Conservation (phyloP, 2,797 vertebrate genomes). For the Dermochelys coriacea region DNA sequence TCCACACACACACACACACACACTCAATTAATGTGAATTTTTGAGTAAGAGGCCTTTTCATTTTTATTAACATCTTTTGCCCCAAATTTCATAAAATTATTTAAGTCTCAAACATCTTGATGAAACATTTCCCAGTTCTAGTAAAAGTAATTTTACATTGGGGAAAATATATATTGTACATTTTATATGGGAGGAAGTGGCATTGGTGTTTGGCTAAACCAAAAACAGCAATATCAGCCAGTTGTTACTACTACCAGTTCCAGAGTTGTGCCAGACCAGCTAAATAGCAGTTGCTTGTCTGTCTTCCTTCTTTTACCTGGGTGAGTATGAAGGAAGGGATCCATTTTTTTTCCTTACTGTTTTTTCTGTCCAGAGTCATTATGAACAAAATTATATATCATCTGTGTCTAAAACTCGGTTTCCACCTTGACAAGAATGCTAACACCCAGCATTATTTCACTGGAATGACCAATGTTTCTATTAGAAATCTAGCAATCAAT, state of each 20-base stretch:
- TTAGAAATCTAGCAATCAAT: not conserved
- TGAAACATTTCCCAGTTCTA: not conserved
- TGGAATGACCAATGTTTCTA: not conserved
- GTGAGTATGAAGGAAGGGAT: not conserved
- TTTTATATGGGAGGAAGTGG: not conserved
- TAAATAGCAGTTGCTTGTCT: not conserved
- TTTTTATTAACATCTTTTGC: no score
- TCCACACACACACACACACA: no score
- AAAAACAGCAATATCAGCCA: not conserved
- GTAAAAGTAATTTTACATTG: not conserved
- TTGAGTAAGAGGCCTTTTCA: no score
- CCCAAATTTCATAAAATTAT: no score
- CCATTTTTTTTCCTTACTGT: not conserved
- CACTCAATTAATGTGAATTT: no score
- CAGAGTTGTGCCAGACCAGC: accelerated
- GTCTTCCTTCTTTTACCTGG: not conserved
- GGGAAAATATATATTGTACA: not conserved
- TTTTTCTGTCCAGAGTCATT: not conserved
- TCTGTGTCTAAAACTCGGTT: no score
- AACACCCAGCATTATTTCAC: not conserved
- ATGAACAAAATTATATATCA: not conserved
- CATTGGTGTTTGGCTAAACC: not conserved
- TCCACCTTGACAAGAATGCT: no score
- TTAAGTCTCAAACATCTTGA: no score
- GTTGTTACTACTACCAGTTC: not conserved